phyloP scores from a whole-genome alignment of 2,113 vertebrate genomes.

The Anas platyrhynchos region DNA sequence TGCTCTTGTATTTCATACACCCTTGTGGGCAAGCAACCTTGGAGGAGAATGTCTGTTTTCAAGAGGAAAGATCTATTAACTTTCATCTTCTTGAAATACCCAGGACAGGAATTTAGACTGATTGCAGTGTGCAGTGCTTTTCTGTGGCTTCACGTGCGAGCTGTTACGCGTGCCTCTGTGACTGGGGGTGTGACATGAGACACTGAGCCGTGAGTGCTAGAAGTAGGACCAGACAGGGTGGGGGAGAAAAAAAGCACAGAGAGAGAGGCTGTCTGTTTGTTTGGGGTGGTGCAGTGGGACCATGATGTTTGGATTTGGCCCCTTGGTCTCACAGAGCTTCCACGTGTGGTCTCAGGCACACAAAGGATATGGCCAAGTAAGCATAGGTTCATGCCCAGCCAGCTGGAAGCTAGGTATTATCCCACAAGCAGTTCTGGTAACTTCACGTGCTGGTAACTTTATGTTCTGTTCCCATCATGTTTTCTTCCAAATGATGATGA shows the following conservation, averaged over 20 bases:
- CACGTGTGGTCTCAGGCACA: neutral
- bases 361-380: neutral
- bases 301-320: fast-evolving
- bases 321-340: neutral
- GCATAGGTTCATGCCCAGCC: fast-evolving
- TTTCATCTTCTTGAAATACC: neutral
- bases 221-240: neutral
- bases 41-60: neutral
- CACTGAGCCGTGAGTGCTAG: neutral
- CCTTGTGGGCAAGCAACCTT: neutral
- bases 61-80: neutral
- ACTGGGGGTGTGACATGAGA: neutral
- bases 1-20: neutral
- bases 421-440: neutral
- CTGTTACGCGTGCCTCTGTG: neutral
- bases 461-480: neutral
- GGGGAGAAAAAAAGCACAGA: neutral
- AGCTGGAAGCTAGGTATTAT: neutral
- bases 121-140: fast-evolving
- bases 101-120: neutral
- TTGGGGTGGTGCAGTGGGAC: neutral
- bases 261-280: neutral
- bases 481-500: neutral
- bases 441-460: neutral
- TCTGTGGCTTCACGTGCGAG: neutral